Evolutionary conservation across 2,797 vertebrate genomes (phyloP).

Genomic region (Bucorvus abyssinicus): DNA sequence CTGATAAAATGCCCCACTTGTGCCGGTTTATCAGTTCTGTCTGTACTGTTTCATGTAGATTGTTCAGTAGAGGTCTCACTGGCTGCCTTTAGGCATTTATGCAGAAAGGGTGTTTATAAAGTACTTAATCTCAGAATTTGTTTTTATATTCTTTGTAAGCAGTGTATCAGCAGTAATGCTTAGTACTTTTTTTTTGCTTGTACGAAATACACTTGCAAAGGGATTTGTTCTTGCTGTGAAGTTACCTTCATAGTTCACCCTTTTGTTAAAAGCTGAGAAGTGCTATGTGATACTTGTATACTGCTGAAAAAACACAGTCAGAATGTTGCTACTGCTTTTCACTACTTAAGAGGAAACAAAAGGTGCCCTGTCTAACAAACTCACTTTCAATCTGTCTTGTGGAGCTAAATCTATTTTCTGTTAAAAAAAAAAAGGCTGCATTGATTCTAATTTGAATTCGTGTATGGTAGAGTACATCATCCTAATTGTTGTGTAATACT

Average conservation of each 20-base stretch:
- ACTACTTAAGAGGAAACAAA: slow-evolving; percentile 20
- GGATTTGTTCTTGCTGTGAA: background rate
- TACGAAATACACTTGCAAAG: background rate
- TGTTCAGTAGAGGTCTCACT: background rate
- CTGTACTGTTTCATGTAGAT: background rate
- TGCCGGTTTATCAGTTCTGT: background rate
- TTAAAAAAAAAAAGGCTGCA: rapidly evolving
- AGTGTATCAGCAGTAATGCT: background rate
- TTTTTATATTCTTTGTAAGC: background rate
- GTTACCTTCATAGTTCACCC: background rate
- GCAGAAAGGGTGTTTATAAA: background rate
- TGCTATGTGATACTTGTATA: background rate
- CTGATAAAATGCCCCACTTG: background rate
- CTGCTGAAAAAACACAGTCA: background rate
- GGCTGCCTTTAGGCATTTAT: background rate
- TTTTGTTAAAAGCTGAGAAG: slow-evolving; percentile 4
- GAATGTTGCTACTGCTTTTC: slow-evolving; percentile 5
- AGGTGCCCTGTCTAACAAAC: background rate
- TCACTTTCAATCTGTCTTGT: background rate
- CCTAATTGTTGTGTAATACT: background rate
- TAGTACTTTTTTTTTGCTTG: background rate
- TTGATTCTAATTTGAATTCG: background rate
- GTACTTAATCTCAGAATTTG: background rate
- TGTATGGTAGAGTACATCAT: rapidly evolving
- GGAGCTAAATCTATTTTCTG: background rate